phyloP scores from a whole-genome alignment of 2,113 vertebrate species.

The Chlamydotis undulata region DNA sequence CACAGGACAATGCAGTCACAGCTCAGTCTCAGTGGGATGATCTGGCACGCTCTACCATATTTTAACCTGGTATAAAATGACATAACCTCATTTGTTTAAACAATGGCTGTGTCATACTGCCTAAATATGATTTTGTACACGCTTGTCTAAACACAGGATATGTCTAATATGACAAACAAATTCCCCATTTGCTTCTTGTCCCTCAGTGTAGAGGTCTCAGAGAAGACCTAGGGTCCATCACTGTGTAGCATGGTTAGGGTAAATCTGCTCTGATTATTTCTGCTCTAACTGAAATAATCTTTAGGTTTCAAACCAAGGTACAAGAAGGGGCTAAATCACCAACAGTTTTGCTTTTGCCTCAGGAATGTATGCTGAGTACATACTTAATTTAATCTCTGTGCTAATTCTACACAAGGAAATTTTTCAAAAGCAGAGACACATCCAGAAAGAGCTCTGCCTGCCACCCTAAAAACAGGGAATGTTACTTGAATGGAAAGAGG shows the following conservation, averaged over 20 bases:
- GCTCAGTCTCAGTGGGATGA: background rate
- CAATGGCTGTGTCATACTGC: background rate
- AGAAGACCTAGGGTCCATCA: background rate
- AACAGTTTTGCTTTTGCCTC: background rate
- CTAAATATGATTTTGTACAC: background rate
- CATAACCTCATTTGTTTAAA: background rate
- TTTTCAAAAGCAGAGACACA: background rate
- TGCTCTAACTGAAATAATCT: background rate
- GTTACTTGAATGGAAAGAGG: background rate
- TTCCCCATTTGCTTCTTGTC: background rate
- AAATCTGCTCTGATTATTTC: background rate
- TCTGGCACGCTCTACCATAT: background rate
- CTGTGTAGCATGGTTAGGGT: background rate
- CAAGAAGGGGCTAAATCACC: background rate
- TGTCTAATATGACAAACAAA: background rate
- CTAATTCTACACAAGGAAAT: background rate
- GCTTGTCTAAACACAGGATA: background rate
- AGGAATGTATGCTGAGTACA: background rate
- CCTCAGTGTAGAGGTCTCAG: accelerated
- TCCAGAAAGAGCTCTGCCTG: background rate
- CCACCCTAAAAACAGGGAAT: background rate
- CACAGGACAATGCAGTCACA: background rate
- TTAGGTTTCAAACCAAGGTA: background rate
- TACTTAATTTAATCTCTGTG: background rate
- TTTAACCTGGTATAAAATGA: background rate